A percentile compares a stretch with the other conserved stretches of the same genome.
phyloP scores from a whole-genome alignment of 1,140 invertebrate genomes.

The Drosophila lacertosa region DNA sequence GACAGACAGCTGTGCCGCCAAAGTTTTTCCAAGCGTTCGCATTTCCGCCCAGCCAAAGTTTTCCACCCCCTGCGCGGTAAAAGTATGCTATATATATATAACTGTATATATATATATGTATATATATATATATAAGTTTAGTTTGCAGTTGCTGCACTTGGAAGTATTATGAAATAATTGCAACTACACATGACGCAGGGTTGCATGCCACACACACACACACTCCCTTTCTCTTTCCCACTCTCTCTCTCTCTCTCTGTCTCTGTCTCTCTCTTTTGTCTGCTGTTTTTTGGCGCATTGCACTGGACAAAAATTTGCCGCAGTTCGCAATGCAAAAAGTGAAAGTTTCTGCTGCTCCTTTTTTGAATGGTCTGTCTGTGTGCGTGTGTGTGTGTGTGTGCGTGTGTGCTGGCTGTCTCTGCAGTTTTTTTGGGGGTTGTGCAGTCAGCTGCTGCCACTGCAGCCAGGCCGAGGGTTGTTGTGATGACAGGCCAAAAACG shows the following conservation, averaged over 20 bases:
- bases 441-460: slow-evolving; percentile 46
- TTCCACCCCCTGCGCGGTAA: slow-evolving; percentile 48
- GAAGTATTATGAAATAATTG: slow-evolving; percentile 62
- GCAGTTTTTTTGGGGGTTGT: slow-evolving; percentile 36
- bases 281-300: slow-evolving; percentile 76
- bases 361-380: slow-evolving; percentile 40
- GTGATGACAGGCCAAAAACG: slow-evolving; percentile 61
- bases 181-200: slow-evolving; percentile 37
- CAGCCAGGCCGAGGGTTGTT: slow-evolving; percentile 76
- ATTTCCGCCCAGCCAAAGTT: slow-evolving; percentile 55
- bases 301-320: slow-evolving; percentile 74
- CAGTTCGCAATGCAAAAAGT: slow-evolving; percentile 82
- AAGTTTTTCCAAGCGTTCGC: slow-evolving; percentile 70
- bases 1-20: slow-evolving; percentile 62
- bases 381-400: slow-evolving; percentile 33
- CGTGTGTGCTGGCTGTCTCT: slow-evolving; percentile 17
- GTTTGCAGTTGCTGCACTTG: slow-evolving; percentile 51
- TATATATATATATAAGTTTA: too few species aligned
- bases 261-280: slow-evolving; percentile 15
- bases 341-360: slow-evolving; percentile 74
- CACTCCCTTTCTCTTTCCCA: background rate
- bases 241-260: slow-evolving; percentile 6
- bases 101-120: too few species aligned
- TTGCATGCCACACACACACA: too few species aligned
- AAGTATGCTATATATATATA: too few species aligned